Conservation (phyloP, 2,113 vertebrate species). For the Rhodinocichla rosea region DNA sequence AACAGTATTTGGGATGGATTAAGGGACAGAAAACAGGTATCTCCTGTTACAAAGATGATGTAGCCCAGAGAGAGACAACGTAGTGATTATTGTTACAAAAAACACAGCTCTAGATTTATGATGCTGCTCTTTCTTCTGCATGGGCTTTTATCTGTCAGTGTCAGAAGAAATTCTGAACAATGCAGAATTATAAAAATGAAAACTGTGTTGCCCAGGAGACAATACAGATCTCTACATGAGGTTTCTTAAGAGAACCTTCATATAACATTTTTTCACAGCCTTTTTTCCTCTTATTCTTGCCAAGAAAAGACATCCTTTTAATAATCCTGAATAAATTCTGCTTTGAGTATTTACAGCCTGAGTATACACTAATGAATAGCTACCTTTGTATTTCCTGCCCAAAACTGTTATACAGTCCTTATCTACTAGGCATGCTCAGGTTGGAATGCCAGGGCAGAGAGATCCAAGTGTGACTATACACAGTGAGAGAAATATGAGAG, state of each 20-base stretch:
- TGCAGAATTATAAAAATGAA: not conserved
- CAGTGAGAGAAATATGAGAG: not conserved
- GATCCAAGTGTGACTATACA: not conserved
- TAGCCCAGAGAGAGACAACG: not conserved
- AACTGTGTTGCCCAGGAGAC: not conserved
- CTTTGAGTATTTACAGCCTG: not conserved
- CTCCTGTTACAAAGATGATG: not conserved
- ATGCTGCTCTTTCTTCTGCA: not conserved
- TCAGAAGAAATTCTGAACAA: not conserved
- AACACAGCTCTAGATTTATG: not conserved
- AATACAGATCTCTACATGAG: not conserved
- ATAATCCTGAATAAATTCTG: not conserved
- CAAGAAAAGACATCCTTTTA: not conserved
- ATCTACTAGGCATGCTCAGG: not conserved
- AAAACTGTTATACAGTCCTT: not conserved
- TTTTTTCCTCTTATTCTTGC: not conserved
- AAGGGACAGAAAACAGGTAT: fast-evolving
- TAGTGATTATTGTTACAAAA: not conserved
- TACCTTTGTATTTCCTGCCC: not conserved
- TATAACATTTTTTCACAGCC: not conserved
- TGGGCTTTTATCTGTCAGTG: not conserved
- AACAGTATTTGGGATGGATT: not conserved
- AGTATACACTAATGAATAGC: not conserved
- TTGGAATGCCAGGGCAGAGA: not conserved
- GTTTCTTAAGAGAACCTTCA: not conserved